Base-by-base conservation (phyloP, 2,113 vertebrate genomes). In the Rhabdomys dilectus region DNA sequence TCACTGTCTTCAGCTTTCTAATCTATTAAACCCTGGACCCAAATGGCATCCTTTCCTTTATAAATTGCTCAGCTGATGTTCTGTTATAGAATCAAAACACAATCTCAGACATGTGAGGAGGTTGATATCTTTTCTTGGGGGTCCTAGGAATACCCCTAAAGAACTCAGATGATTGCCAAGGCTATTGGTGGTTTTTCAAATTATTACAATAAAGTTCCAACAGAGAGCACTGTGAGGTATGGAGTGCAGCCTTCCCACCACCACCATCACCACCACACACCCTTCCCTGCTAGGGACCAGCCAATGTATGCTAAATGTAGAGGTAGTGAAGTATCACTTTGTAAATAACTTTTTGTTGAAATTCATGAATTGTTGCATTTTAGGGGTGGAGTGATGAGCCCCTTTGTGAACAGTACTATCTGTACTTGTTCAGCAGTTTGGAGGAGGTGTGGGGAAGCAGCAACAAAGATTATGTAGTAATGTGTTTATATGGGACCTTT, bases 121-220 rank as follows among this genome's bases (percentile, higher is more conserved):
- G 6, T 89, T 81, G 42, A 85, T 88, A 51, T 31, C 22, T 76
- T 76, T 26, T 77, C 42, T 80, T 80, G 21, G 77, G 51, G 19
- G 51, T 58, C 21, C 36, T 13, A 58, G 56, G 34, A 12, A 81
- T 24, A 81, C 21, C 21, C 36, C 36, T n/a, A 81, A 81, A 58
- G 10, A 36, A 15, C 21, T 80, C 8, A n/a, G 34, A 4, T 17
- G 4, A 80, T 80, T 80, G 34, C 17, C 34, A 81, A 81, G 1
- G 34, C 19, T 81, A 81, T 24, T 24, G 4, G 19, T 58, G n/a
- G 51, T 9, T 24, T 11, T n/a, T 53, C 51, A n/a, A 78, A 51
- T 19, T 48, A 48, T 26, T 26, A 77, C 15, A 7, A 29, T 19
- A 78, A 78, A 98, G 97, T 98, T 98, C 97, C 96, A 96, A 96